Evolutionary conservation across 2,797 vertebrate genomes (phyloP).

Genomic region (Labeo calbasu): DNA sequence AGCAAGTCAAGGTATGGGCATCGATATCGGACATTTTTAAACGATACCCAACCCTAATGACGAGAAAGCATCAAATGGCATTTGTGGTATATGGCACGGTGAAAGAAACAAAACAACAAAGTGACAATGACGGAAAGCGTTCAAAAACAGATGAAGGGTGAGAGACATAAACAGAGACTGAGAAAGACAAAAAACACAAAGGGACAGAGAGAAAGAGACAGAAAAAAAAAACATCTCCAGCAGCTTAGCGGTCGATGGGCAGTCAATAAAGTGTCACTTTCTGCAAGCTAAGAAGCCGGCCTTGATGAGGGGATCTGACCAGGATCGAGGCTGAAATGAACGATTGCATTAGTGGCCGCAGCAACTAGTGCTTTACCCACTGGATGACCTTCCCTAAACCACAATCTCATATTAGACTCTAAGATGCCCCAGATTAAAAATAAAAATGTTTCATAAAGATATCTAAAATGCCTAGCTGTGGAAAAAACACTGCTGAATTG

Average conservation of each 20-base stretch:
- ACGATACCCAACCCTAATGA: too few relatives aligned
- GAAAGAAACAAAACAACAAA: not conserved
- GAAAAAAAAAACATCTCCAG: conserved; percentile 51
- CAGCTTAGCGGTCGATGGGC: conserved; percentile 58
- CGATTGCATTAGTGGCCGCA: conserved; percentile 48
- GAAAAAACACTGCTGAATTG: not conserved
- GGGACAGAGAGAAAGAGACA: conserved; percentile 27
- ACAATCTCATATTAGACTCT: conserved; percentile 46
- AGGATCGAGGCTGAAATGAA: conserved; percentile 34
- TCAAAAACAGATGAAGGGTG: conserved; percentile 17
- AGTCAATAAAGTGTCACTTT: conserved; percentile 66
- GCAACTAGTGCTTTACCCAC: conserved; percentile 53
- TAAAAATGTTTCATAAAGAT: not conserved
- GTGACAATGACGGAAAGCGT: not conserved
- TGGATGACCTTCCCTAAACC: conserved; percentile 38
- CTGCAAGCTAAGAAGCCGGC: conserved; percentile 60
- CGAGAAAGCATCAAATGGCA: not conserved
- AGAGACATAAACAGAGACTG: conserved; percentile 32
- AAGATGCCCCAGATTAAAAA: not conserved
- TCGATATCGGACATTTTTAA: too few relatives aligned
- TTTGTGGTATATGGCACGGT: not conserved
- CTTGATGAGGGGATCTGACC: conserved; percentile 52
- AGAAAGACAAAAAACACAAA: conserved; percentile 30
- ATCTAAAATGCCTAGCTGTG: not conserved
- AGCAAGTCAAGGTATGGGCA: too few relatives aligned